Evolutionary conservation across 2,797 vertebrate genomes (phyloP).

Genomic region (Eidolon dupreanum): DNA sequence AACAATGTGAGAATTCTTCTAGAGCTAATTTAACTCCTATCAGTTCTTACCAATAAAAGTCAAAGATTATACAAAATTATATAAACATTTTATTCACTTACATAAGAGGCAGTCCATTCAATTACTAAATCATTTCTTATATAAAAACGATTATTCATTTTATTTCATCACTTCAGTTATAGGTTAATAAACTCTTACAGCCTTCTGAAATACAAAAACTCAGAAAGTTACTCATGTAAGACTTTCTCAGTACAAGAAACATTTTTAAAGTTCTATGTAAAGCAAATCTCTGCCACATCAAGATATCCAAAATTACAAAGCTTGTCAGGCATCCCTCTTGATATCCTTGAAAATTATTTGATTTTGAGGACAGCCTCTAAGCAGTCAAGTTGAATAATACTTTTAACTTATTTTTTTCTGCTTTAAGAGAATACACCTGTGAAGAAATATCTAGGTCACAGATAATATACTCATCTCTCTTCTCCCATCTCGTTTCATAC

Average conservation of each 20-base stretch:
- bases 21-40: slow-evolving; percentile 43
- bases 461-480: background rate
- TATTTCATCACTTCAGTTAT: background rate
- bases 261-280: background rate
- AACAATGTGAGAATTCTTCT: slow-evolving; percentile 3
- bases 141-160: slow-evolving; percentile 46
- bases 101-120: background rate
- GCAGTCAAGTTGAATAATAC: background rate
- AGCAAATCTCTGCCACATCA: background rate
- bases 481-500: background rate
- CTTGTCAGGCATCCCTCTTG: background rate
- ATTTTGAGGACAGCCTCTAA: slow-evolving; percentile 12
- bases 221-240: background rate
- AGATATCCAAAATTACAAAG: background rate
- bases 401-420: background rate
- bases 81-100: background rate
- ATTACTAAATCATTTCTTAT: slow-evolving; percentile 7
- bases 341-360: background rate
- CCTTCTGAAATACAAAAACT: slow-evolving; percentile 33
- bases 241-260: background rate
- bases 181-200: background rate
- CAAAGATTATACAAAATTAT: slow-evolving; percentile 32
- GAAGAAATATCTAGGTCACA: background rate
- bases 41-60: slow-evolving; percentile 57
- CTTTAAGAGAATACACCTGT: background rate